Evolutionary conservation across 2,797 vertebrate genomes (phyloP).

Genomic region (Loris lydekkerianus): DNA sequence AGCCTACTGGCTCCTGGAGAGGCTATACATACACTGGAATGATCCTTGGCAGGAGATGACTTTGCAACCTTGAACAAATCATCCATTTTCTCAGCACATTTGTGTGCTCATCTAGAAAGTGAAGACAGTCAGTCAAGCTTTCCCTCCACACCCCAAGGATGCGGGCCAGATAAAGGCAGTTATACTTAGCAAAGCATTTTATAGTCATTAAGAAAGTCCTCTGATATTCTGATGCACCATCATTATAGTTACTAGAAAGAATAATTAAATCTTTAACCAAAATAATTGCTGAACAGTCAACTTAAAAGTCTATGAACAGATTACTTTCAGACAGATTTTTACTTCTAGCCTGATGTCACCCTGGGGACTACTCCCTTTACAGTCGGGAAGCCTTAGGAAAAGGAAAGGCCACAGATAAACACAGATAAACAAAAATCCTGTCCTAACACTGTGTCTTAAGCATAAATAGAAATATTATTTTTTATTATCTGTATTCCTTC

Average conservation of each 20-base stretch:
- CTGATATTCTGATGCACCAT: neutral
- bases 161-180: neutral
- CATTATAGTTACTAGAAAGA: conserved; percentile 21
- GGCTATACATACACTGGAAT: neutral
- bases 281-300: neutral
- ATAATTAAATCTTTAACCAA: neutral
- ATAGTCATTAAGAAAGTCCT: neutral
- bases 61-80: neutral
- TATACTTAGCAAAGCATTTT: neutral
- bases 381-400: neutral
- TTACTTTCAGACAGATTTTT: conserved; percentile 26
- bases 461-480: neutral
- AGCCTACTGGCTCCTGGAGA: neutral
- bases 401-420: neutral
- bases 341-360: neutral
- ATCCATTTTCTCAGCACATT: conserved; percentile 1
- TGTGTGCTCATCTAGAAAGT: neutral
- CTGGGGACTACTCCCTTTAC: neutral
- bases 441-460: neutral
- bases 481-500: neutral
- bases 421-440: neutral
- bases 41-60: neutral
- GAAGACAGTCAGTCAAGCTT: neutral
- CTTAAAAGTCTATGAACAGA: conserved; percentile 46
- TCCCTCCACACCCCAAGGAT: neutral